A percentile compares a stretch with the other conserved stretches of the same genome.
phyloP scores from a whole-genome alignment of 2,888 invertebrate genomes.

The Proisotoma minuta region DNA sequence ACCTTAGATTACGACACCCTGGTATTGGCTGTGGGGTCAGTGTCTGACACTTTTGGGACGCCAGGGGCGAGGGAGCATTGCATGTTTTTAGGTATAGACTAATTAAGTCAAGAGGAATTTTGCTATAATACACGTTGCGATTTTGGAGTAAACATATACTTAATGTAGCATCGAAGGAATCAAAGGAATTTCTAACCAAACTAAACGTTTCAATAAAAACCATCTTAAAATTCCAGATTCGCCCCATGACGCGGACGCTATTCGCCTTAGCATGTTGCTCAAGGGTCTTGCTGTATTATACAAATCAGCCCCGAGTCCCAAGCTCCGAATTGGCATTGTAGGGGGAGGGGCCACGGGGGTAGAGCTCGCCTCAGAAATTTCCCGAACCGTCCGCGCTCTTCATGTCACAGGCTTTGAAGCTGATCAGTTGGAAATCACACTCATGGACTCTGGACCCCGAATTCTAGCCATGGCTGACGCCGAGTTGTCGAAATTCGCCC shows the following conservation, averaged over 20 bases:
- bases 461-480: conserved; percentile 23
- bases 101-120: too few species aligned
- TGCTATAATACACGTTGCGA: too few species aligned
- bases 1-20: conserved; percentile 32
- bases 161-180: too few species aligned
- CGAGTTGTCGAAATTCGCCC: conserved; percentile 32
- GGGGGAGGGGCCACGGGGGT: conserved; percentile 37
- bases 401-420: neutral
- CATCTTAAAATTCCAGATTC: too few species aligned
- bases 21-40: conserved; percentile 32
- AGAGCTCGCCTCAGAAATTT: conserved; percentile 39
- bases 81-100: too few species aligned
- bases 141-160: too few species aligned
- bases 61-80: too few species aligned
- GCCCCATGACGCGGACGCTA: conserved; percentile 32
- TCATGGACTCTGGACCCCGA: conserved; percentile 33
- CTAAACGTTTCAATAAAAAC: too few species aligned
- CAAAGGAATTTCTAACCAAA: too few species aligned
- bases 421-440: conserved; percentile 34
- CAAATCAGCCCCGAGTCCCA: conserved; percentile 21
- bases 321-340: conserved; percentile 40
- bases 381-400: conserved; percentile 35
- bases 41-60: conserved; percentile 33
- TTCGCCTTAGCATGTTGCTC: conserved; percentile 31
- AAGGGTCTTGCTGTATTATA: conserved; percentile 25